Conservation (phyloP, 2,888 invertebrate species). For the Anticlea derivata region DNA sequence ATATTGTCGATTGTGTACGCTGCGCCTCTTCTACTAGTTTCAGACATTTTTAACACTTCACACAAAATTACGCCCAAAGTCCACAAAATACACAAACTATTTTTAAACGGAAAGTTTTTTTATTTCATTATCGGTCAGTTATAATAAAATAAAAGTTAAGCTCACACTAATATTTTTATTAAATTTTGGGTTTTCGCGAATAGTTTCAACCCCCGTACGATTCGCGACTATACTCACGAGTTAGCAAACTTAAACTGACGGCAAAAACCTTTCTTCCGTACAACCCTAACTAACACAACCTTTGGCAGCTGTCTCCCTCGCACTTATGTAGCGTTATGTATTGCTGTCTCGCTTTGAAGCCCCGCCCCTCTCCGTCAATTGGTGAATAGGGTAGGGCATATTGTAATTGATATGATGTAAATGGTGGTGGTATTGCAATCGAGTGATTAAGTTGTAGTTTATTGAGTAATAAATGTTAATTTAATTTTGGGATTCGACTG, state of each 20-base stretch:
- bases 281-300: conserved; percentile 43
- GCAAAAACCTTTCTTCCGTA: conserved; percentile 42
- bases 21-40: conserved; percentile 62
- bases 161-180: conserved; percentile 1
- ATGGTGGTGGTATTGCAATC: conserved; percentile 23
- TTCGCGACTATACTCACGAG: conserved; percentile 37
- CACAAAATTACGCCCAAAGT: conserved; percentile 7
- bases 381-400: conserved; percentile 40
- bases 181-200: conserved; percentile 10
- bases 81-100: conserved; percentile 8
- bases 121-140: no score
- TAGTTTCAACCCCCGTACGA: conserved; percentile 6
- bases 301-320: conserved; percentile 38
- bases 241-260: conserved; percentile 52
- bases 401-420: conserved; percentile 34
- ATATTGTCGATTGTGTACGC: conserved; percentile 77
- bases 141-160: no score
- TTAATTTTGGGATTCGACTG: neutral
- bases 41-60: conserved; percentile 44
- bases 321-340: conserved; percentile 18
- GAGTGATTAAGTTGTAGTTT: conserved; percentile 30
- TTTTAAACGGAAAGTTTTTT: neutral
- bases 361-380: conserved; percentile 54
- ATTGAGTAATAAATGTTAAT: conserved; percentile 3
- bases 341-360: conserved; percentile 43